Conservation (phyloP, 2,888 invertebrate genomes). For the Yponomeuta malinellus region DNA sequence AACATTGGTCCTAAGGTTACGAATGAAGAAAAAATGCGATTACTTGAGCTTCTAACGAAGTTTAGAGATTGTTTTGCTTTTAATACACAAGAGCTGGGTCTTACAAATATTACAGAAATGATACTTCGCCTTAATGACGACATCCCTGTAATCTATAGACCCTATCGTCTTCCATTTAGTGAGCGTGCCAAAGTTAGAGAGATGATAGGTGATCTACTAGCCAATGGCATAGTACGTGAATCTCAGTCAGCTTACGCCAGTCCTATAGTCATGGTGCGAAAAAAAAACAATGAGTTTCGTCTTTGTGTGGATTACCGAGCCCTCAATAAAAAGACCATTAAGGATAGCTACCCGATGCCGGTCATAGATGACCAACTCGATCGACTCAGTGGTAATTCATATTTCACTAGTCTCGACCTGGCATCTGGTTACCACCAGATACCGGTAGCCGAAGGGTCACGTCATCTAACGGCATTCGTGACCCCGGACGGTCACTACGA, state of each 20-base stretch:
- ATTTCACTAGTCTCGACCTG: conserved; percentile 27
- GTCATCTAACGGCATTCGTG: conserved; percentile 33
- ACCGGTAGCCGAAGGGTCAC: conserved; percentile 23
- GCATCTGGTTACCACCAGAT: conserved; percentile 33
- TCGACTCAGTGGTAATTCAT: conserved; percentile 23
- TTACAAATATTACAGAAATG: conserved; percentile 8
- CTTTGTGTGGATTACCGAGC: conserved; percentile 24
- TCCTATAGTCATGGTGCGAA: conserved; percentile 26
- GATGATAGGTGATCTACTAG: conserved; percentile 11
- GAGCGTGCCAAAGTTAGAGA: conserved; percentile 3
- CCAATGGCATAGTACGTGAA: background rate
- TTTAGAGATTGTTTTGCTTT: conserved; percentile 12
- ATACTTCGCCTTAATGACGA: conserved; percentile 6
- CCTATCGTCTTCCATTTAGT: conserved; percentile 11
- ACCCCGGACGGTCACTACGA: conserved; percentile 32
- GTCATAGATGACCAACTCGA: conserved; percentile 32
- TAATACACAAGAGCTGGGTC: conserved; percentile 9
- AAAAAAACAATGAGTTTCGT: conserved; percentile 24
- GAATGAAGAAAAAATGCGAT: background rate
- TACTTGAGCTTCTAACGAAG: conserved; percentile 5
- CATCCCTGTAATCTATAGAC: conserved; percentile 10
- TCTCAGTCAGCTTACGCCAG: conserved; percentile 26
- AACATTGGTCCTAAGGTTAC: conserved; percentile 4
- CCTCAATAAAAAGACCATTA: conserved; percentile 22
- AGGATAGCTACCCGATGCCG: conserved; percentile 28